Evolutionary conservation across 2,113 vertebrate species (phyloP).

Genomic region (Micronycteris hirsuta): DNA sequence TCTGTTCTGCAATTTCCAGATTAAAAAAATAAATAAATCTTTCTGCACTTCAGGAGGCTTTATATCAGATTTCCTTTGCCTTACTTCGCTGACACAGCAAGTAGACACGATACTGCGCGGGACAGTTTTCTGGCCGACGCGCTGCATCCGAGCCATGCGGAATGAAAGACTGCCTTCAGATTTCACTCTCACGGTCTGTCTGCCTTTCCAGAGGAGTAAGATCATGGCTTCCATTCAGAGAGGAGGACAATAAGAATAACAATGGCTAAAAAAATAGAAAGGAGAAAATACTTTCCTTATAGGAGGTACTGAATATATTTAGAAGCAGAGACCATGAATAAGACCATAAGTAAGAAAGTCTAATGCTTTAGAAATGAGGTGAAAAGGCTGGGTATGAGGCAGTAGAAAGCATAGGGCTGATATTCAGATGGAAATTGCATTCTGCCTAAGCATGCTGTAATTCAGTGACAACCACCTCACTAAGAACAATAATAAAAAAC

Average conservation of each 20-base stretch:
- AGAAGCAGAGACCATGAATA: neutral
- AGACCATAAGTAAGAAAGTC: neutral
- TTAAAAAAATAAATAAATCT: constrained; percentile 4
- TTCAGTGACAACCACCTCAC: neutral
- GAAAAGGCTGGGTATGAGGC: neutral
- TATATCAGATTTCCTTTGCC: neutral
- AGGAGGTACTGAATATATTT: neutral
- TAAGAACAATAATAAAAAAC: neutral
- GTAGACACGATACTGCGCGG: neutral
- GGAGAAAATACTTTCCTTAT: neutral
- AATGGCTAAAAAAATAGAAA: neutral
- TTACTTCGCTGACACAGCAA: constrained; percentile 35
- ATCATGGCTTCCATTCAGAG: neutral
- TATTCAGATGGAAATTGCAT: neutral
- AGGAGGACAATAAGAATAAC: neutral
- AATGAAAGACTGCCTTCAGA: neutral
- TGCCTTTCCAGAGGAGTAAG: constrained; percentile 15
- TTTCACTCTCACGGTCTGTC: neutral
- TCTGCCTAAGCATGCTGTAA: neutral
- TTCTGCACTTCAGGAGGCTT: neutral
- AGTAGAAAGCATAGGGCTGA: neutral
- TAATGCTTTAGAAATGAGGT: neutral
- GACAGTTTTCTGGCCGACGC: constrained; percentile 24
- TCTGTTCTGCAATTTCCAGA: neutral
- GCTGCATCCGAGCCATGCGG: neutral